Base-by-base conservation (phyloP, 2,113 vertebrate species). In the Corythoichthys haematopterus region DNA sequence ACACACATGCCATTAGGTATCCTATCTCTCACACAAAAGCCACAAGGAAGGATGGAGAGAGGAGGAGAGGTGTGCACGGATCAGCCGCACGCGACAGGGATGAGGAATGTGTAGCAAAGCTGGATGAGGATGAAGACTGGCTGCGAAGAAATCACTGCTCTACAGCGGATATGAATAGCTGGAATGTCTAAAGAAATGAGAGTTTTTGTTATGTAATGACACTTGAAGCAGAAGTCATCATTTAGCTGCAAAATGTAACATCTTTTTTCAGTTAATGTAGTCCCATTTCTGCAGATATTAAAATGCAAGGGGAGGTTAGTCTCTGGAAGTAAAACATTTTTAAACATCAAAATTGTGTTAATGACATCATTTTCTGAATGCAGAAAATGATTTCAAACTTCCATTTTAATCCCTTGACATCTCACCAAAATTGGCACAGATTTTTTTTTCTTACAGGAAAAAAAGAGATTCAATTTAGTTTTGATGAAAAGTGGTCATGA, bases 1-100 rank as follows among this genome's bases (percentile, higher is more conserved):
- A 82, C 80, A 85, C 76, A 77, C 80, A 74, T 70, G 68, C 81
- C 76, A 78, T 74, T 71, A 74, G 69, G 70, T 83, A 71, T 74
- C 69, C 71, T 83, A 71, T 74, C 69, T 69, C 50, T 50, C 82
- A 74, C 71, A 81, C 70, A 85, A 65, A 80, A 65, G 74, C 66
- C 76, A 63, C 60, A 57, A 64, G 43, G 70, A 77, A 57, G 20
- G 73, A 69, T 47, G 35, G 64, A 59, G 50, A 59, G 76, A 28
- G 77, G 50, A 69, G 53, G 64, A 20, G 66, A 43, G 65, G 70
- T 69, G 67, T 66, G 72, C 46, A 75, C 46, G 81, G 80, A 81
- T 85, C 80, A 81, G 78, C 77, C 68, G 74, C 80, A 74, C 77
- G 79, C 80, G 79, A 77, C 74, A 76, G 68, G 76, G 84, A 83